Percentiles rank a stretch among this genome's conserved stretches.
Conservation (phyloP, 2,113 vertebrate genomes). For the Elachura formosa region DNA sequence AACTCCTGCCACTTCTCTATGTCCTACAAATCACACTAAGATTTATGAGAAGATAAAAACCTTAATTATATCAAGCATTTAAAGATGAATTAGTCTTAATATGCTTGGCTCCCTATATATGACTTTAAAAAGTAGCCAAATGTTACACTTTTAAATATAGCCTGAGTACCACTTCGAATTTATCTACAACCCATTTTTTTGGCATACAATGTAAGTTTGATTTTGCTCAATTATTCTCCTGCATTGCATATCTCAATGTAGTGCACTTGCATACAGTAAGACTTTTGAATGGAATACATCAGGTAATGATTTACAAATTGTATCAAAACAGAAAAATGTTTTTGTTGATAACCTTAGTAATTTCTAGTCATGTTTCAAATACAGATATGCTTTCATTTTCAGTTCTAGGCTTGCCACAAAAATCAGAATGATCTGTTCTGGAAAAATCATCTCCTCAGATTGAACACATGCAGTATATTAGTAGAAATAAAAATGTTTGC, state of each 20-base stretch:
- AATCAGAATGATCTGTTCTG: neutral
- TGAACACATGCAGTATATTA: neutral
- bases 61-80: neutral
- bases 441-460: neutral
- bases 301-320: neutral
- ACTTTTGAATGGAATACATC: neutral
- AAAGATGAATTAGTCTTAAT: neutral
- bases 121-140: neutral
- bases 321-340: neutral
- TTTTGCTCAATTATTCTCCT: neutral
- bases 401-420: neutral
- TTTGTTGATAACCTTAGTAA: neutral
- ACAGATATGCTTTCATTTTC: neutral
- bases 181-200: neutral
- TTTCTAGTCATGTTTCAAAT: neutral
- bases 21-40: neutral
- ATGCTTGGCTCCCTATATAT: neutral
- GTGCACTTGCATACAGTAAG: neutral
- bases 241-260: rapidly evolving
- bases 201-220: neutral
- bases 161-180: neutral
- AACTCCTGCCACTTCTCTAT: neutral
- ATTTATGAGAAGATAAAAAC: neutral
- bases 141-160: neutral
- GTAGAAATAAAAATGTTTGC: conserved; percentile 39